Evolutionary conservation across 2,113 vertebrate genomes (phyloP), one percentile per base, ranked within the genome.

Genomic region (Odocoileus hemionus): DNA sequence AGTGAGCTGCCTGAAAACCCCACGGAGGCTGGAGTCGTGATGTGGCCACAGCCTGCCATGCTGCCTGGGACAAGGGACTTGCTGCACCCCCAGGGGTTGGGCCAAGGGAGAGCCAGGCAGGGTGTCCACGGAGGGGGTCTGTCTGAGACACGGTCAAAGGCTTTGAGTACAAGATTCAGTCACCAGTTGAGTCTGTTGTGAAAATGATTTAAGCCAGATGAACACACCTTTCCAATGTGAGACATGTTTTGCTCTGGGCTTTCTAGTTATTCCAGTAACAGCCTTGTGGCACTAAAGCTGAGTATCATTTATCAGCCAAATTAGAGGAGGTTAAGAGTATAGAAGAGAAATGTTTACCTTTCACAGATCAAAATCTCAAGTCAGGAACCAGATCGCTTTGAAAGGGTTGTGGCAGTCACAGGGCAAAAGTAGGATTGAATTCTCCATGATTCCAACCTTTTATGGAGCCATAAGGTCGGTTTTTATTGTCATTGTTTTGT

Each of bases 11-110:
- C 33, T 76, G 61, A 15, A 78, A n/a, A 70, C 17, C 15, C 70
- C 1, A 1, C 0, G 1, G 33, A 23, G 21, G 55, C 8, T 2
- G 4, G 61, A 1, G 7, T 12, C 19, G 74, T 25, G 79, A 5
- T 8, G 15, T 54, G 28, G 25, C 17, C 70, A 6, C 43, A 33
- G 57, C 61, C 50, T 7, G 3, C 45, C 3, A 2, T 11, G 14
- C 52, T 21, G 39, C 89, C 30, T 6, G 47, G 89, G 79, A n/a
- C 10, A 3, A 0, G 52, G 76, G 1, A 7, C 17, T 9, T 1
- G 6, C 11, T 45, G 17, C 55, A 58, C 2, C 21, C 11, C 39
- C 15, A 47, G 70, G n/a, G 12, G 1, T 4, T 78, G 8, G 3
- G 19, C 43, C n/a, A 19, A 8, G 11, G 28, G 26, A 61, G 76